Conservation (phyloP, 1,140 invertebrate genomes). For the Hyles vespertilio region DNA sequence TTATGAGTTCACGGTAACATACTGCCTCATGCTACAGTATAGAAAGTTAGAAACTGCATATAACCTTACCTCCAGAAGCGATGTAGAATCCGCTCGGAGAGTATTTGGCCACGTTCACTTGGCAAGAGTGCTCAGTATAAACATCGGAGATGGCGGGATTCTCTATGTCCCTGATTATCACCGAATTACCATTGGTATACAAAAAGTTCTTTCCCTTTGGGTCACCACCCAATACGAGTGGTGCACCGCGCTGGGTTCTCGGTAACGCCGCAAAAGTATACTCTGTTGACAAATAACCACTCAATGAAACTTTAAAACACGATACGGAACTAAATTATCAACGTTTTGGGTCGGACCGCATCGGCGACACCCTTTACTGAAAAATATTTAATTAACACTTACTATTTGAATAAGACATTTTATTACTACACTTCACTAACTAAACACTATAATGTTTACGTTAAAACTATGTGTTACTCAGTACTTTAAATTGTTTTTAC, state of each 20-base stretch:
- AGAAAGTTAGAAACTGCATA: background rate
- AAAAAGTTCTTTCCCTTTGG: constrained; percentile 98
- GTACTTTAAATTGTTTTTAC: constrained; percentile 56
- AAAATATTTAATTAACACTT: constrained; percentile 34
- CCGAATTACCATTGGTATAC: constrained; percentile 98
- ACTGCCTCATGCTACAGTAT: too few relatives aligned
- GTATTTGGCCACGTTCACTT: constrained; percentile 97
- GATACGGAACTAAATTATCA: constrained; percentile 17
- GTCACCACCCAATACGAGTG: constrained; percentile 94
- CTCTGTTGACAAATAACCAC: constrained; percentile 78
- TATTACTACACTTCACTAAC: constrained; percentile 40
- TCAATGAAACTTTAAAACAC: constrained; percentile 17
- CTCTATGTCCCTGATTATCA: constrained; percentile 98
- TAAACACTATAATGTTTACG: constrained; percentile 37
- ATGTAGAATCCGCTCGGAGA: constrained; percentile 99
- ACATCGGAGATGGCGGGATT: constrained; percentile 95
- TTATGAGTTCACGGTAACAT: too few relatives aligned
- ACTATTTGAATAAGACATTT: constrained; percentile 72
- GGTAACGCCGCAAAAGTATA: constrained; percentile 95
- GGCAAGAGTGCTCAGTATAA: constrained; percentile 97
- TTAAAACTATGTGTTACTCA: constrained; percentile 41
- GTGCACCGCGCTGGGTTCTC: constrained; percentile 92
- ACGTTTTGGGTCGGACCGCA: constrained; percentile 12
- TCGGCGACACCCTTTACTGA: constrained; percentile 17
- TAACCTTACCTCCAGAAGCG: constrained; percentile 92